These are phyloP conservation scores for Automeris io DNA, from an alignment of 2,888 invertebrate genomes.

Conservation along the genomic window DNA sequence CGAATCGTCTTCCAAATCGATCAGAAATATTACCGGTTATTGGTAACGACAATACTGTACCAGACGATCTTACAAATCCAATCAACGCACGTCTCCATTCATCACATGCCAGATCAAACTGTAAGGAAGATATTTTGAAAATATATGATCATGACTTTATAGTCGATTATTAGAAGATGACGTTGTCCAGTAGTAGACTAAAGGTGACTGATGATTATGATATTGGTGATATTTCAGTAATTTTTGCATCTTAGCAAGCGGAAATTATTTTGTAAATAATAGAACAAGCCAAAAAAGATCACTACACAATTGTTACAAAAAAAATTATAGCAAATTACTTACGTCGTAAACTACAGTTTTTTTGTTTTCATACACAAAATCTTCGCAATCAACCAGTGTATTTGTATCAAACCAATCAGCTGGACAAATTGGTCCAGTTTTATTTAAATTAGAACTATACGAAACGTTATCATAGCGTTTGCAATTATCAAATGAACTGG, in stretches of 20 bases:
- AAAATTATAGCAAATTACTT: slow-evolving; percentile 19
- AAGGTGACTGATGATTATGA: no score
- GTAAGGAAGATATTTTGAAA: slow-evolving; percentile 14
- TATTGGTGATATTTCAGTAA: background rate
- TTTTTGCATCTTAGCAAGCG: background rate
- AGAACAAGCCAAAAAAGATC: background rate
- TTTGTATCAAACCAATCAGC: slow-evolving; percentile 37
- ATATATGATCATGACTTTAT: no score
- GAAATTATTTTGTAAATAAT: background rate
- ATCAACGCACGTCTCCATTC: slow-evolving; percentile 84
- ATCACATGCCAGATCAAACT: slow-evolving; percentile 81
- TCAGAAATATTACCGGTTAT: slow-evolving; percentile 84
- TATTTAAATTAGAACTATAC: background rate
- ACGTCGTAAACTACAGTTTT: slow-evolving; percentile 58
- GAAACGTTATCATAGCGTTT: slow-evolving; percentile 43
- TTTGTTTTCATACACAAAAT: slow-evolving; percentile 46
- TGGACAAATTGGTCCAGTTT: slow-evolving; percentile 32
- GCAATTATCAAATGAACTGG: slow-evolving; percentile 55
- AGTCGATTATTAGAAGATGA: no score
- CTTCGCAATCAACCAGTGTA: slow-evolving; percentile 30
- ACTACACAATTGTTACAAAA: background rate
- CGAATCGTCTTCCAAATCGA: slow-evolving; percentile 80
- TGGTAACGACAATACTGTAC: slow-evolving; percentile 81
- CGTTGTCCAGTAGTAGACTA: no score
- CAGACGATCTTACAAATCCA: slow-evolving; percentile 82